Conservation (phyloP, 2,888 invertebrate species). For the Acanthosepion esculentum region DNA sequence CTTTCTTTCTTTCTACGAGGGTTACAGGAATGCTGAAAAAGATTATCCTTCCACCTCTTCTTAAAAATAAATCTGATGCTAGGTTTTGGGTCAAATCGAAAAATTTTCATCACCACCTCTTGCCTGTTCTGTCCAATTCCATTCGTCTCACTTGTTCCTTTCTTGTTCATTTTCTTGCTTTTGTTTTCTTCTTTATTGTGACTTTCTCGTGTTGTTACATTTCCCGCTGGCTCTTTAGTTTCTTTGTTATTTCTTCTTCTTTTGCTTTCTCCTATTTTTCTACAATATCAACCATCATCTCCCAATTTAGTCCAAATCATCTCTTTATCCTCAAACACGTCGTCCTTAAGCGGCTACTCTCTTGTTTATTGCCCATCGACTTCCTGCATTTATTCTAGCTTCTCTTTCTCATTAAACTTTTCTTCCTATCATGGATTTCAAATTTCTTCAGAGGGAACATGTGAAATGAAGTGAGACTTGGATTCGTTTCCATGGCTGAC, state of each 20-base stretch:
- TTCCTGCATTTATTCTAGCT: no score
- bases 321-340: neutral
- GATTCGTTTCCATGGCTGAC: neutral
- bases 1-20: neutral
- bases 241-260: neutral
- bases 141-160: neutral
- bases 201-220: no score
- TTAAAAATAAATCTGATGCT: no score
- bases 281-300: neutral
- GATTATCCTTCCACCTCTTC: no score
- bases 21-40: no score
- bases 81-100: no score
- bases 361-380: no score
- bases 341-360: neutral
- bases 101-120: no score
- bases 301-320: neutral
- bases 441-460: neutral
- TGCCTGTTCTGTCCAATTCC: neutral
- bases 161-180: neutral
- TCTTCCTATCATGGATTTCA: neutral
- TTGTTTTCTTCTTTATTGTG: neutral
- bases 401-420: neutral
- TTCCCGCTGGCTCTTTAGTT: neutral
- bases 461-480: constrained; percentile 6
- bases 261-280: neutral